Conservation (phyloP, 2,113 vertebrate genomes). For the Ophthalmolycus amberensis region DNA sequence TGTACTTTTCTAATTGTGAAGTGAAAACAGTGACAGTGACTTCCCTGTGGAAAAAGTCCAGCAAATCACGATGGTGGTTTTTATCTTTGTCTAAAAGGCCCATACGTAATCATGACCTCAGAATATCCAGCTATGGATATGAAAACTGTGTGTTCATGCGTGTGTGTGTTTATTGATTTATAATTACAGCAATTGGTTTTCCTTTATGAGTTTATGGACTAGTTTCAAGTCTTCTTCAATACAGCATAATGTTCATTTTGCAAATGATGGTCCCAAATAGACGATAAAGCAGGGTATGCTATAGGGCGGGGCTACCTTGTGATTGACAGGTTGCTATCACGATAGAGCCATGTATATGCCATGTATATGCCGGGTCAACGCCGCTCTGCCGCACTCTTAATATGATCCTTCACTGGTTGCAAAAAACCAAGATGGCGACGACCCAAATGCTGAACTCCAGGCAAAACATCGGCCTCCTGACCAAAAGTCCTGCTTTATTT, state of each 20-base stretch:
- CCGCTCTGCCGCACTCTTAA: too few species aligned
- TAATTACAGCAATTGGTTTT: not conserved
- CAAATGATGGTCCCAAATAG: not conserved
- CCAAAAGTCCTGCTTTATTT: not conserved
- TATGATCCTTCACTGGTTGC: not conserved
- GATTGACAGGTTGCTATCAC: not conserved
- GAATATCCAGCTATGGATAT: conserved; percentile 39
- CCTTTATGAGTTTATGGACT: not conserved
- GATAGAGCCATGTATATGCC: not conserved
- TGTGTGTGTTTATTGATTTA: not conserved
- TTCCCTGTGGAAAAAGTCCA: conserved; percentile 56
- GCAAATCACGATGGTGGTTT: not conserved
- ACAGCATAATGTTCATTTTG: not conserved
- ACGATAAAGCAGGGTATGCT: not conserved
- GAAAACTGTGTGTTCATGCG: not conserved
- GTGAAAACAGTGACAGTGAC: conserved; percentile 38
- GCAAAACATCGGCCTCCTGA: not conserved
- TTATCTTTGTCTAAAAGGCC: conserved; percentile 8
- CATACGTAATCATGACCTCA: conserved; percentile 31
- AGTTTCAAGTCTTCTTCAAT: not conserved
- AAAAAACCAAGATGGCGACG: not conserved
- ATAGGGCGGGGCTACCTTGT: not conserved
- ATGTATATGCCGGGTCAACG: not conserved
- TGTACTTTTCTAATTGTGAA: conserved; percentile 30
- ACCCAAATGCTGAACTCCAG: not conserved